A percentile compares a stretch with the other conserved stretches of the same genome.
These are phyloP conservation scores for Nothura maculosa DNA, from an alignment of 2,797 vertebrate species.

Conservation along the genomic window DNA sequence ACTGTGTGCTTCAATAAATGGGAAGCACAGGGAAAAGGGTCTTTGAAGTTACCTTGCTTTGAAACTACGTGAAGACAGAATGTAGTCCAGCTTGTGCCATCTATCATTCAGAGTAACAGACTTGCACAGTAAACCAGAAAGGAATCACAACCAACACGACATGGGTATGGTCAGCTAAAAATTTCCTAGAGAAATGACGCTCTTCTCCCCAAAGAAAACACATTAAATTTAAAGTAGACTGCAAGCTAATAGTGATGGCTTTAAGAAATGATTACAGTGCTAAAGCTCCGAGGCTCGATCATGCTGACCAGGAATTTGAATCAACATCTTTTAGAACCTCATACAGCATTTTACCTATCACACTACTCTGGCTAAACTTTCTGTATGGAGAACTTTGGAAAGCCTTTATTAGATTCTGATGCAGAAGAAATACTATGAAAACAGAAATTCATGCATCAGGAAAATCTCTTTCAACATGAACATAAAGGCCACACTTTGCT, in stretches of 20 bases:
- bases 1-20: neutral
- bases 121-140: neutral
- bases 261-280: neutral
- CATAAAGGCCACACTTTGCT: neutral
- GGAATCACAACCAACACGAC: neutral
- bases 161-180: neutral
- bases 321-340: neutral
- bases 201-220: neutral
- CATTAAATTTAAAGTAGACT: neutral
- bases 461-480: neutral
- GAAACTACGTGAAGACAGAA: neutral
- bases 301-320: neutral
- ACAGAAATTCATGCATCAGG: accelerated
- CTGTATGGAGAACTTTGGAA: neutral
- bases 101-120: neutral
- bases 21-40: neutral
- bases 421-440: neutral
- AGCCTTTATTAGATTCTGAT: neutral
- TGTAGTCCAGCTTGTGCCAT: neutral
- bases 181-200: neutral
- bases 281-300: neutral
- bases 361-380: neutral
- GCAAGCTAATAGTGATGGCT: neutral
- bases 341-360: neutral
- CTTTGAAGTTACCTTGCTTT: neutral